Conservation (phyloP, 2,797 vertebrate genomes). For the Otolemur crassicaudatus region DNA sequence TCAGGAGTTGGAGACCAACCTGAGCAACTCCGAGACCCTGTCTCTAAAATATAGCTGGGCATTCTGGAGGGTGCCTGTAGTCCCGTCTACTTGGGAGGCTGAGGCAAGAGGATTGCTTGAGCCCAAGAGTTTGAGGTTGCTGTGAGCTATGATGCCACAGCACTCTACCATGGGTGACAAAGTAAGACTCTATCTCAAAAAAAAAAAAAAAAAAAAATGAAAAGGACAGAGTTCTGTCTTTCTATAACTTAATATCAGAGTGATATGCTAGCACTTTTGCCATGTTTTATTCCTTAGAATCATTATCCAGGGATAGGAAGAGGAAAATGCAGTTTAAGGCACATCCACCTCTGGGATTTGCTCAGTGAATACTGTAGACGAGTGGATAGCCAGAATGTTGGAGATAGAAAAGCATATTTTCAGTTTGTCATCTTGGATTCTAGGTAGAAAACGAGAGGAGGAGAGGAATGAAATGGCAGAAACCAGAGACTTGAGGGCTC, state of each 20-base stretch:
- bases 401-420: neutral
- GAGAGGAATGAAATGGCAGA: neutral
- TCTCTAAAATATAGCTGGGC: no score
- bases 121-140: no score
- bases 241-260: neutral
- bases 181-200: no score
- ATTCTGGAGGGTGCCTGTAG: no score
- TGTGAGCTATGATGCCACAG: no score
- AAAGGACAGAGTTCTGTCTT: neutral
- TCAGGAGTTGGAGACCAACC: no score
- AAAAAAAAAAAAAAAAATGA: no score
- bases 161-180: no score
- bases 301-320: neutral
- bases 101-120: no score
- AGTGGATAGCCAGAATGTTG: neutral
- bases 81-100: no score
- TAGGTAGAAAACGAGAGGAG: neutral
- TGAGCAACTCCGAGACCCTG: no score
- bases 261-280: neutral
- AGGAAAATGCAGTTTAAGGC: neutral
- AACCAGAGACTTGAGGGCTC: neutral
- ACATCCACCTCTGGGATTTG: neutral
- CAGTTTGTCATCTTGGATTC: neutral
- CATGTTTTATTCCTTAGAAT: neutral
- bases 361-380: neutral